Base-by-base conservation (phyloP, 2,888 invertebrate species). In the Drosophila borborema region DNA sequence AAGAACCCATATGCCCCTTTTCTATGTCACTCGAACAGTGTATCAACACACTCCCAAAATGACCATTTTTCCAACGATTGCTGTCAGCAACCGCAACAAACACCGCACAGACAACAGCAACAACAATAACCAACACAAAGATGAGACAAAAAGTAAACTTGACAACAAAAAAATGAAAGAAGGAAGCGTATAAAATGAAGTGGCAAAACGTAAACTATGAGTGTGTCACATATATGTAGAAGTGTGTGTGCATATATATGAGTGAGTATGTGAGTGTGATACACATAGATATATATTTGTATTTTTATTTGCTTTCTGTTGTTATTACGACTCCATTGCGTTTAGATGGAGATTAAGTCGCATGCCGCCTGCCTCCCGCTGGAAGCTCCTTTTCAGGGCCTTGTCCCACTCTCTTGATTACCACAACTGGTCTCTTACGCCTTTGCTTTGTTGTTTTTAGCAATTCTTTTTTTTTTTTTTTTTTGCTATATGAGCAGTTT, bases 311-410 rank as follows among this genome's bases (percentile, higher is more conserved):
- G 87, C 71, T 89, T 89, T 86, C 80, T 66, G 84, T 77, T 86
- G 87, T 89, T 86, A 86, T 86, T 86, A 86, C 86, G 89, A 86
- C 86, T 86, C 86, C 86, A 86, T 89, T 86, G 89, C 86, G 86
- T 86, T 86, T 86, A 86, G 86, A 86, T 86, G 86, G 85, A 86
- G 86, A 86, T 86, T 89, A 86, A 86, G 89, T 89, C 87, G 77
- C 87, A 68, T 74, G 67, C 49, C 63, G 18, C 54, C 40, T 14
- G 28, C 40, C 58, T 48, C 54, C 36, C 43, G 53, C 53, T 10
- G 34, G 14, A 36, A 36, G 34, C 72, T 28, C 20, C 31, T 18
- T 10, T 18, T 20, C 1, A 14, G 20, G n/a, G 3, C 38, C 28
- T 38, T 58, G 16, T n/a, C 46, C n/a, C 55, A 40, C 20, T 2